Base-by-base conservation (phyloP, 2,888 invertebrate species). In the Rhagonycha lutea region DNA sequence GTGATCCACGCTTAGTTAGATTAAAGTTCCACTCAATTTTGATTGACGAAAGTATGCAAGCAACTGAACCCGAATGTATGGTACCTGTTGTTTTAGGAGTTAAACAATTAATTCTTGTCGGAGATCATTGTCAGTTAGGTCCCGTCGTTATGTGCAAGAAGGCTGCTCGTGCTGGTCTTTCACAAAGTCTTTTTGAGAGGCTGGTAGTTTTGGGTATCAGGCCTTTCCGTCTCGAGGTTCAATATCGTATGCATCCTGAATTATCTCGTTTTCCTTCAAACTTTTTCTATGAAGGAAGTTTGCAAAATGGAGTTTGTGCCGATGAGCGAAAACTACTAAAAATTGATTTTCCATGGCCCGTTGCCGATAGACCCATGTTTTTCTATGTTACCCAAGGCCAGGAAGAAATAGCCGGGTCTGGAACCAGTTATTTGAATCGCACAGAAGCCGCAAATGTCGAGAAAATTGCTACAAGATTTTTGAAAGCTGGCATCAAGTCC, bases 81-180 rank as follows among this genome's bases (percentile, higher is more conserved):
- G 99, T 99, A 14, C 98, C 99, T 0, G 98, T 99, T 0, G 98
- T 99, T 0, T 90, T 99, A 4, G 99, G 99, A 11, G 98, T 98
- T 8, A 94, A 98, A 82, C 99, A 99, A 88, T 89, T 99, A 71
- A 98, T 99, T 80, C 91, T 99, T 2, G 99, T 99, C 0, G 99
- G 99, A 11, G 99, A 99, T 88, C 99, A 99, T 86, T 99, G 99
- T 86, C 99, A 99, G 88, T 90, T 99, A 77, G 99, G 99, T 0
- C 99, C 99, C 0, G 99, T 99, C 0, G 99, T 99, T 0, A 98
- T 99, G 98, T 99, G 98, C 89, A 99, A 99, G 88, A 98, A 98
- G 86, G 99, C 99, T 0, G 98, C 98, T 0, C 92, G 96, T 72
- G 99, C 99, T 0, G 99, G 99, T 1, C 91, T 99, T 23, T 97